A percentile compares a stretch with the other conserved stretches of the same genome.
Evolutionary conservation across 2,888 invertebrate species (phyloP).

Genomic region (Apotomis betuletana): DNA sequence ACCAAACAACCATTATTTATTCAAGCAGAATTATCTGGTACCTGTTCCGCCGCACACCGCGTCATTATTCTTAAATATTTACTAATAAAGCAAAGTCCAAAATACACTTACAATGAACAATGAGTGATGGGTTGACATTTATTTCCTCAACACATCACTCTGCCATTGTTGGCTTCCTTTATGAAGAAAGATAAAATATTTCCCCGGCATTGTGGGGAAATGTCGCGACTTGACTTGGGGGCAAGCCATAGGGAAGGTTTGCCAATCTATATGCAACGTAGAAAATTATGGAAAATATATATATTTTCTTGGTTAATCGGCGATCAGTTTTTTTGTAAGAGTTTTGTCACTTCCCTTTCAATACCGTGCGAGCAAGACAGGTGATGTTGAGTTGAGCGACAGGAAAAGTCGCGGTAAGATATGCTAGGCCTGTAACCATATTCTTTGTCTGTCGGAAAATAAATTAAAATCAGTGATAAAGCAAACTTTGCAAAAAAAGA

Average conservation of each 20-base stretch:
- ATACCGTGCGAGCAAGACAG: too few species aligned
- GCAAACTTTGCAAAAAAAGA: too few species aligned
- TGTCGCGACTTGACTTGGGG: slow-evolving; percentile 58
- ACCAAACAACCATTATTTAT: slow-evolving; percentile 22
- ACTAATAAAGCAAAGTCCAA: slow-evolving; percentile 52
- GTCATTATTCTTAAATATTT: slow-evolving; percentile 47
- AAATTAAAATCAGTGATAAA: too few species aligned
- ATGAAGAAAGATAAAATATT: slow-evolving; percentile 82
- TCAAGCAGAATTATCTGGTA: slow-evolving; percentile 31
- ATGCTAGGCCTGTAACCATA: too few species aligned
- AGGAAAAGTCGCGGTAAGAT: too few species aligned
- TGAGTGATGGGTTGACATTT: slow-evolving; percentile 79
- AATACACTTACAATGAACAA: slow-evolving; percentile 58
- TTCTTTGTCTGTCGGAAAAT: too few species aligned
- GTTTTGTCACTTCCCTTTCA: too few species aligned
- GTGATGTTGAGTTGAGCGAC: too few species aligned
- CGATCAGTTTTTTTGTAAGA: too few species aligned
- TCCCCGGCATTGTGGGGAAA: slow-evolving; percentile 73
- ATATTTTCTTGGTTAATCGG: too few species aligned
- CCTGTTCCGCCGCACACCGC: slow-evolving; percentile 16
- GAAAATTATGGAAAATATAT: too few species aligned
- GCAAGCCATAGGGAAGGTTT: slow-evolving; percentile 29
- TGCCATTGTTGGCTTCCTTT: slow-evolving; percentile 75
- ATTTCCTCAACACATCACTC: slow-evolving; percentile 78
- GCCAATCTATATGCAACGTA: too few species aligned